A percentile compares a stretch with the other conserved stretches of the same genome.
These are phyloP conservation scores for Perognathus longimembris DNA, from an alignment of 2,113 vertebrate species.

Conservation along the genomic window DNA sequence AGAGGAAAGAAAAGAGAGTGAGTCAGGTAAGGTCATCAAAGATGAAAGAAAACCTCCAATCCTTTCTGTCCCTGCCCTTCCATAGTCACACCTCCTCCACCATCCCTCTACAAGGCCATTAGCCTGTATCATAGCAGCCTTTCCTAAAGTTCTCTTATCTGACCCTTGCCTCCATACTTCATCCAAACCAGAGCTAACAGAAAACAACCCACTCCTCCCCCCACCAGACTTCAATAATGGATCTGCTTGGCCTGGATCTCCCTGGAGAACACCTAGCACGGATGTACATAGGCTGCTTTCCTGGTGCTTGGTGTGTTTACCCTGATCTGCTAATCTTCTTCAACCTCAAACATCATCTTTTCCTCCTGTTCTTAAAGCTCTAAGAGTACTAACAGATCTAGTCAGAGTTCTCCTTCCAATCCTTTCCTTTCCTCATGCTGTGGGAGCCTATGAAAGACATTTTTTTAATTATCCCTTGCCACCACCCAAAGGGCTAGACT, in stretches of 20 bases:
- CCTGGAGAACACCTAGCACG: background rate
- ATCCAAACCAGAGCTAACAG: background rate
- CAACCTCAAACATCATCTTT: background rate
- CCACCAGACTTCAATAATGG: background rate
- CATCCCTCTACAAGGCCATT: background rate
- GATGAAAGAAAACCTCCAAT: background rate
- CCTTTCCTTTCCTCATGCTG: background rate
- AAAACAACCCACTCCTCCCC: background rate
- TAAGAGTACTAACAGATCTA: background rate
- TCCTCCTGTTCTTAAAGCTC: background rate
- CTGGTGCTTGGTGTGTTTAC: background rate
- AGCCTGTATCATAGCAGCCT: background rate
- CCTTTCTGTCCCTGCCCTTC: background rate
- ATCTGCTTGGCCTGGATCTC: background rate
- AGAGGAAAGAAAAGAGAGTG: background rate
- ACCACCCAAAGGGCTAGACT: no score
- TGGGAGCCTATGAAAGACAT: background rate
- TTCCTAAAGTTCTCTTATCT: slow-evolving; percentile 19
- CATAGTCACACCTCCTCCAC: background rate
- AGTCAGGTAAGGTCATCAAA: background rate
- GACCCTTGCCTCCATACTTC: background rate
- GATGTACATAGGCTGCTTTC: background rate
- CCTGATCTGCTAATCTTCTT: background rate
- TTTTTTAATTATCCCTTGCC: background rate
- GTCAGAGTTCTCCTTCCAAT: background rate